Base-by-base conservation (phyloP, 35 echinoderm and acorn worm genomes). In the Amphiura filiformis region DNA sequence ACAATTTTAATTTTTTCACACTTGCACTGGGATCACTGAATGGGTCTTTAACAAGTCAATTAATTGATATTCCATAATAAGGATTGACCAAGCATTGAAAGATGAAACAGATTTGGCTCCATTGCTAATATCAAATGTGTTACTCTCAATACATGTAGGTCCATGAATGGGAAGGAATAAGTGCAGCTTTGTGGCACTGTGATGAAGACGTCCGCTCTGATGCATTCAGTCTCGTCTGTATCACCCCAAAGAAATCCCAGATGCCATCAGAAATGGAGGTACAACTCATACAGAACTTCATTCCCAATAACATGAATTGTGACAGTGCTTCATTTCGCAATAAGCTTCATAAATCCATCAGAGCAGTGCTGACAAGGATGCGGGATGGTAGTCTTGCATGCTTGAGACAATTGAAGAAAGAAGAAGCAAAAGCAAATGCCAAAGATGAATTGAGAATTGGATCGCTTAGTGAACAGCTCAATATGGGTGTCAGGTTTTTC, bases 271-370 rank as follows among this genome's bases (percentile, higher is more conserved):
- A 84, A 4, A 41, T 39, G 9, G 88, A 94, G 61, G 75, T 84
- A 5, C 36, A 38, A 18, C 78, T 87, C 35, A 28, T 99, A 0
- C 86, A 90, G 30, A 76, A 86, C 31, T 89, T 90, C 30, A 18
- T 99, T 20, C 78, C 87, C 1, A 34, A 90, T 31, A 87, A 91
- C 79, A 37, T 99, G 31, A 94, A 90, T 79, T 92, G 90, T 57
- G 96, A 99, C 83, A 76, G 78, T 36, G 76, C 96, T 13, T 40
- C 87, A 31, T 94, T 99, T 76, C 56, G 96, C 22, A 91, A 92
- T 37, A 44, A 82, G 13, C 80, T 99, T 40, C 57, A 86, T 22
- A 85, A 49, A 1, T 85, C 85, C 52, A 70, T 90, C 4, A 94
- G 90, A 75, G 57, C 47, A 28, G 52, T 94, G 15, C n/a, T 99